Evolutionary conservation across 2,113 vertebrate species (phyloP), one percentile per base, ranked within the genome.

Genomic region (Odontesthes bonariensis): DNA sequence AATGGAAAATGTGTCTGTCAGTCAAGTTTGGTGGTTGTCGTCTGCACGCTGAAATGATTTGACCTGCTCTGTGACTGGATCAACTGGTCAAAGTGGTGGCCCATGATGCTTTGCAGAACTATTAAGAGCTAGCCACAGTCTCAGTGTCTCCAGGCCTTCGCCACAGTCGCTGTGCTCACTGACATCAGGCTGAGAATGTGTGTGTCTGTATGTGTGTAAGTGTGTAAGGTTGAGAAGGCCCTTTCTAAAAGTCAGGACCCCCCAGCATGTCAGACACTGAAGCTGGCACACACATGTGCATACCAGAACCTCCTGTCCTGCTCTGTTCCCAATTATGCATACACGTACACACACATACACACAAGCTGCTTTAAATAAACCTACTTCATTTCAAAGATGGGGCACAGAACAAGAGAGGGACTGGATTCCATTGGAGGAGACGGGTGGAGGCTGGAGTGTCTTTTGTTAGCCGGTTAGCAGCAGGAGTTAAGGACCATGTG

Each of bases 221-320:
- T 62, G 73, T 32, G 66, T 9, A 49, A 46, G 7, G 57, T 2
- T 66, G 63, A 76, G 57, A 79, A 49, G 68, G 70, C 49, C 74
- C 31, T 84, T 86, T 80, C 62, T 66, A 82, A 84, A 85, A 49
- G 84, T 76, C 68, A 73, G 38, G 90, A 90, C 89, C 91, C 90
- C 88, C 89, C 86, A 87, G 76, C 53, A 73, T 86, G 87, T 89
- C 77, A 88, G 86, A 90, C 87, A 77, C 78, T 19, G 53, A 93
- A 93, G 90, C 93, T 94, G 93, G 92, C 89, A 91, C 80, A 86
- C 93, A 94, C 93, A 94, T 94, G 92, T 94, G 94, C 91, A 91
- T 91, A 92, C 92, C 92, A 93, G 86, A 91, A 73, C 78, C 80
- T 87, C 81, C 59, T 77, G 61, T 73, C 73, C 81, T 89, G 76